Percentiles rank a stretch among this genome's conserved stretches.
Conservation (phyloP, 2,888 invertebrate species). For the Petrolisthes cinctipes region DNA sequence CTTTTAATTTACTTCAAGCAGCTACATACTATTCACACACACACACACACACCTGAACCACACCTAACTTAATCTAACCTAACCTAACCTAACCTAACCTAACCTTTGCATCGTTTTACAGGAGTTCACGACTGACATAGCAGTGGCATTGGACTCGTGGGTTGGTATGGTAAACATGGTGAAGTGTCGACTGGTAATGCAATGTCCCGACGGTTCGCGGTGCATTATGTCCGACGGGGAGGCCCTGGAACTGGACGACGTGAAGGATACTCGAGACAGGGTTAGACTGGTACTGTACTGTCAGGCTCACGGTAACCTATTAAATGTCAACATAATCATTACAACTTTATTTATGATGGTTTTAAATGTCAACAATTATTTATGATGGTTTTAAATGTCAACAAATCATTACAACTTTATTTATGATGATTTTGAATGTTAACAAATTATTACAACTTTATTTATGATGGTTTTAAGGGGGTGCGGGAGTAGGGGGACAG, state of each 20-base stretch:
- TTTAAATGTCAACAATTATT: background rate
- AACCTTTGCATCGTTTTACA: constrained; percentile 66
- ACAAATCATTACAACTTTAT: too few relatives aligned
- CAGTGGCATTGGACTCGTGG: constrained; percentile 74
- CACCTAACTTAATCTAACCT: background rate
- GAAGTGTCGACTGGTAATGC: constrained; percentile 69
- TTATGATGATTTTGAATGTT: too few relatives aligned
- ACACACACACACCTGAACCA: too few relatives aligned
- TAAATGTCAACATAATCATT: background rate
- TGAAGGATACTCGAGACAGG: constrained; percentile 78
- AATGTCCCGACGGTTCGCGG: constrained; percentile 74
- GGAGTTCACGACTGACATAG: constrained; percentile 85
- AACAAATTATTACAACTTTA: too few relatives aligned
- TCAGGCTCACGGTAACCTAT: constrained; percentile 48
- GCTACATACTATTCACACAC: too few relatives aligned
- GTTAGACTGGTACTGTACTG: constrained; percentile 69
- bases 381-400: too few relatives aligned
- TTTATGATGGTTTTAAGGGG: too few relatives aligned
- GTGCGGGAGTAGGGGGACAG: too few relatives aligned
- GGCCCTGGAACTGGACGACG: constrained; percentile 79
- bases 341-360: too few relatives aligned
- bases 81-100: background rate
- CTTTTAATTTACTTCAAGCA: too few relatives aligned
- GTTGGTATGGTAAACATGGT: constrained; percentile 77
- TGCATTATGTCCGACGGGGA: constrained; percentile 73